These are phyloP conservation scores for Characodon lateralis DNA, from an alignment of 2,797 vertebrate genomes.

Conservation along the genomic window DNA sequence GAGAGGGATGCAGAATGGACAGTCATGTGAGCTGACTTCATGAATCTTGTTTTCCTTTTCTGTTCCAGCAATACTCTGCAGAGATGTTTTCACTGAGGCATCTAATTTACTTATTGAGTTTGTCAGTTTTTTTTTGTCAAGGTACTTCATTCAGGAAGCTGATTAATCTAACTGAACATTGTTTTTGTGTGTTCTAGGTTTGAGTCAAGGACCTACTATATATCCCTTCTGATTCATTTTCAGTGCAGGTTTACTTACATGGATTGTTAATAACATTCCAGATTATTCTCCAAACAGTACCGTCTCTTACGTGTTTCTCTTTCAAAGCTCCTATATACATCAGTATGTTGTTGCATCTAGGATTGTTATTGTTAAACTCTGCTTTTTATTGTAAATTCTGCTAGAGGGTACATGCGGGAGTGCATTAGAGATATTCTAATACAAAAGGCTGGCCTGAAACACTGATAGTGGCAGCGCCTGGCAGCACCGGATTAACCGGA, in stretches of 20 bases:
- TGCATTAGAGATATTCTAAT: conserved; percentile 5
- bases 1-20: conserved; percentile 17
- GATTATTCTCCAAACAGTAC: background rate
- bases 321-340: conserved; percentile 9
- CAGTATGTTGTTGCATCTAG: background rate
- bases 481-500: conserved; percentile 61
- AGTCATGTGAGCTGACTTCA: conserved; percentile 41
- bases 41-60: conserved; percentile 48
- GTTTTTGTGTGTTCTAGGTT: background rate
- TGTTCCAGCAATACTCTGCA: conserved; percentile 35
- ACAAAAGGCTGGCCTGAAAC: conserved; percentile 41
- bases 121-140: conserved; percentile 16
- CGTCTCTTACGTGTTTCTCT: conserved; percentile 7
- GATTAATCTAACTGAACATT: background rate
- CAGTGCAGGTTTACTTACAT: background rate
- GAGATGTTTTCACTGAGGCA: conserved; percentile 32
- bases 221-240: background rate
- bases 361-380: background rate
- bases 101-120: conserved; percentile 31
- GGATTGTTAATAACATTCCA: background rate
- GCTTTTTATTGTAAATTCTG: conserved; percentile 11
- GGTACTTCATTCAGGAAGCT: background rate
- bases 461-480: conserved; percentile 45
- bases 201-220: too few relatives aligned
- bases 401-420: conserved; percentile 1